Evolutionary conservation across 2,113 vertebrate genomes (phyloP), one percentile per base, ranked within the genome.

Genomic region (Picathartes gymnocephalus): DNA sequence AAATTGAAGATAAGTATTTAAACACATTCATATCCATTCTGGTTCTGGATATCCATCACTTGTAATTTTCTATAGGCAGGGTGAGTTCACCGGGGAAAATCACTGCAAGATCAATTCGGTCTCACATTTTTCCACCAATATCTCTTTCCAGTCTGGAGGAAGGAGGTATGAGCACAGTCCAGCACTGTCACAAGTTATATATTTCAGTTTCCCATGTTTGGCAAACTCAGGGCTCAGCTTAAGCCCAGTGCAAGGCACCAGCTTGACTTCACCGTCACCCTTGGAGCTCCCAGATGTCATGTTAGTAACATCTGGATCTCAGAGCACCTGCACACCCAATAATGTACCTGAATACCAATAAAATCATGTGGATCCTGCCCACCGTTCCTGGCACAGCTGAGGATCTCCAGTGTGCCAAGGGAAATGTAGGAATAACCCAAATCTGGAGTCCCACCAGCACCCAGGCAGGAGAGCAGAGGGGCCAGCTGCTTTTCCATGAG

Each of bases 311-410:
- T 40, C 62, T 62, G 81, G 56, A 60, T 37, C 39, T 64, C 60
- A 74, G 24, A 65, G 15, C 64, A 44, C 15, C 45, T 61, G 5
- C 33, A 14, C 20, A 44, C 42, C 25, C 24, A 54, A 3, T 27
- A 35, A 51, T 25, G 27, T 2, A 10, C 15, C 6, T 74, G 47
- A 88, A 82, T 13, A 56, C 8, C 56, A 64, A 15, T 28, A 60
- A 83, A 90, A 60, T 24, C 1, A 0, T 4, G 5, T 7, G 10
- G 23, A 8, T 77, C 18, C 15, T 48, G 23, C 15, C 15, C 35
- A 31, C 33, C 4, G 0, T 11, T 73, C 35, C 27, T 5, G 2
- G 13, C 2, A 4, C 15, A 6, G 17, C 31, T 80, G 11, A 5
- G 50, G 47, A 44, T 58, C 21, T 58, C 44, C 72, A 42, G 9